Conservation (phyloP, 2,888 invertebrate species). For the Zaprionus obscuricornis region DNA sequence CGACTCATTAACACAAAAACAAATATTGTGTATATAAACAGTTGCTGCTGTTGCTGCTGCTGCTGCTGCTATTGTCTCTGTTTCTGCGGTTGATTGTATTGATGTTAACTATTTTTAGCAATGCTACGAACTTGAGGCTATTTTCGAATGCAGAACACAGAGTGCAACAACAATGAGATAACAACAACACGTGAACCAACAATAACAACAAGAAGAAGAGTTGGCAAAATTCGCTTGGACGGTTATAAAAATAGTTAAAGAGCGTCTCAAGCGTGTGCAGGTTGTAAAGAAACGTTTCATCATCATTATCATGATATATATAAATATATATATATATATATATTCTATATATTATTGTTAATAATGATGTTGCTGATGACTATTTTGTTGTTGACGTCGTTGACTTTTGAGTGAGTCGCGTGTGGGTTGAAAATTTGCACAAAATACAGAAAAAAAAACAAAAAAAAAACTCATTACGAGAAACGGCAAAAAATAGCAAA, state of each 20-base stretch:
- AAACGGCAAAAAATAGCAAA: slow-evolving; percentile 35
- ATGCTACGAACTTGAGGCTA: slow-evolving; percentile 49
- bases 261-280: slow-evolving; percentile 30
- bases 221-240: slow-evolving; percentile 20
- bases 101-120: slow-evolving; percentile 46
- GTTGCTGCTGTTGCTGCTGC: slow-evolving; percentile 12
- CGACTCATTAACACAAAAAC: slow-evolving; percentile 33
- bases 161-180: slow-evolving; percentile 21
- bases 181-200: not conserved
- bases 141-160: slow-evolving; percentile 47
- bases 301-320: slow-evolving; percentile 9
- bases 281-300: slow-evolving; percentile 21
- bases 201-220: slow-evolving; percentile 3
- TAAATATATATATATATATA: too few species aligned
- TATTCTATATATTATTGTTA: slow-evolving; percentile 1
- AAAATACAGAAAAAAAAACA: slow-evolving; percentile 1
- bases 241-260: slow-evolving; percentile 39
- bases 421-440: slow-evolving; percentile 64
- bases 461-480: slow-evolving; percentile 51
- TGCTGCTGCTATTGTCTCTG: too few species aligned
- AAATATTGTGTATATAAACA: slow-evolving; percentile 30
- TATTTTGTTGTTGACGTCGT: slow-evolving; percentile 50
- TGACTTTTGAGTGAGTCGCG: slow-evolving; percentile 59
- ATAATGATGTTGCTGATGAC: slow-evolving; percentile 20
- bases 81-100: slow-evolving; percentile 13